Percentiles rank a stretch among this genome's conserved stretches.
phyloP scores from a whole-genome alignment of 2,113 vertebrate species.

The Alethe castanea region DNA sequence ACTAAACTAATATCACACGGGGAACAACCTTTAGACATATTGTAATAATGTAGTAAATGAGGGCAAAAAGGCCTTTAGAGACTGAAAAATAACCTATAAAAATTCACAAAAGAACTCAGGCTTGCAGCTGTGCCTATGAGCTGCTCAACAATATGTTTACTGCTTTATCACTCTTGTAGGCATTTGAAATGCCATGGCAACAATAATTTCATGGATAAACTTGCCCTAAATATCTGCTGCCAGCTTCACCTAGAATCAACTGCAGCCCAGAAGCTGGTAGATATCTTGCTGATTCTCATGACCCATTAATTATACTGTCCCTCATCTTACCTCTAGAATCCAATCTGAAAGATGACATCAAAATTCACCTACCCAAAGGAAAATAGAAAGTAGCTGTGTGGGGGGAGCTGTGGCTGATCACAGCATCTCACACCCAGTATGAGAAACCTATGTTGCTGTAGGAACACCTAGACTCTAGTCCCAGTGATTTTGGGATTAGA shows the following conservation, averaged over 20 bases:
- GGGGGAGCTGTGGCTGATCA: background rate
- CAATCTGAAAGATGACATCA: background rate
- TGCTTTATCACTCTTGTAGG: background rate
- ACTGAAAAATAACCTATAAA: background rate
- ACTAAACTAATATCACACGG: background rate
- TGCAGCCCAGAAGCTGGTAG: background rate
- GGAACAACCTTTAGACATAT: background rate
- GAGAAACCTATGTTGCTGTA: background rate
- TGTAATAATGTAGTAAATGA: background rate
- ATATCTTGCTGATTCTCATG: background rate
- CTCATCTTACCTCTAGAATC: background rate
- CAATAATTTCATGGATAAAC: slow-evolving; percentile 5
- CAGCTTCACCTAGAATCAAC: background rate
- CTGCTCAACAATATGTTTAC: background rate
- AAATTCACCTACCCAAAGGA: background rate
- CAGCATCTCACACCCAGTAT: accelerated
- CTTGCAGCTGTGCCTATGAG: background rate
- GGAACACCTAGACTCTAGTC: background rate
- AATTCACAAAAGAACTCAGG: background rate
- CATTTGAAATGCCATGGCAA: slow-evolving; percentile 16
- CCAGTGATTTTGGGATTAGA: background rate
- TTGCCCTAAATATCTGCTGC: background rate
- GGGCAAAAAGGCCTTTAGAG: slow-evolving; percentile 15
- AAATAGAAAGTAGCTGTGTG: background rate
- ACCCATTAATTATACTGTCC: background rate